phyloP scores from a whole-genome alignment of 2,888 invertebrate species.

The Ormyrus thymus region DNA sequence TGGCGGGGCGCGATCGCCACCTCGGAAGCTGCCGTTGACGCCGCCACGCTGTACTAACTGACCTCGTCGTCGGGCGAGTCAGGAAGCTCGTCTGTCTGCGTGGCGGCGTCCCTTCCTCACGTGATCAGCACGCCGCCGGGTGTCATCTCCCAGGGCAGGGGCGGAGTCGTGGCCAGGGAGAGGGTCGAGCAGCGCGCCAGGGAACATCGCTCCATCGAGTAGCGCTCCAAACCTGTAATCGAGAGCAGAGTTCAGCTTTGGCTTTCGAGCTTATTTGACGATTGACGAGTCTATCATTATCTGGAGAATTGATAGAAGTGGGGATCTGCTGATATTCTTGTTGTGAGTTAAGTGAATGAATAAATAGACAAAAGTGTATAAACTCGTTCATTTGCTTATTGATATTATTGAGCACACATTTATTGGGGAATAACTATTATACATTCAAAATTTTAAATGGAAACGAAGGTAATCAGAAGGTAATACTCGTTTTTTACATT shows the following conservation, averaged over 20 bases:
- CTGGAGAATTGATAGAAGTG: too few species aligned
- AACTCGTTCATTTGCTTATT: too few species aligned
- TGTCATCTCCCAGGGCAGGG: conserved; percentile 71
- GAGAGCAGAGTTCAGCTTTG: neutral
- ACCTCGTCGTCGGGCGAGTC: conserved; percentile 66
- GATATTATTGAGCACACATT: too few species aligned
- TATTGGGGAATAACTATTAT: too few species aligned
- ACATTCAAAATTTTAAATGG: too few species aligned
- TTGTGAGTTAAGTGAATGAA: too few species aligned
- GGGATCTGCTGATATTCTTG: too few species aligned
- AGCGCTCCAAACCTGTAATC: conserved; percentile 68
- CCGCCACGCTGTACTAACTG: conserved; percentile 74
- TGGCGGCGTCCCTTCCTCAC: conserved; percentile 73
- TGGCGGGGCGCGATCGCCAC: neutral
- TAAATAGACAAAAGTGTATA: too few species aligned
- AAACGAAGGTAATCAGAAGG: too few species aligned
- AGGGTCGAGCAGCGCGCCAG: conserved; percentile 71
- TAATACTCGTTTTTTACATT: too few species aligned
- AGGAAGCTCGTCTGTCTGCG: conserved; percentile 68
- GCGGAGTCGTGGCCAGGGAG: conserved; percentile 69
- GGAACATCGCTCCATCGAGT: conserved; percentile 72
- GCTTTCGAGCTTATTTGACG: neutral
- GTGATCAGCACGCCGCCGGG: conserved; percentile 65
- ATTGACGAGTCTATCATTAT: too few species aligned
- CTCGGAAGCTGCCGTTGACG: conserved; percentile 43